phyloP scores from a whole-genome alignment of 2,888 invertebrate genomes.

The Noctua janthina region DNA sequence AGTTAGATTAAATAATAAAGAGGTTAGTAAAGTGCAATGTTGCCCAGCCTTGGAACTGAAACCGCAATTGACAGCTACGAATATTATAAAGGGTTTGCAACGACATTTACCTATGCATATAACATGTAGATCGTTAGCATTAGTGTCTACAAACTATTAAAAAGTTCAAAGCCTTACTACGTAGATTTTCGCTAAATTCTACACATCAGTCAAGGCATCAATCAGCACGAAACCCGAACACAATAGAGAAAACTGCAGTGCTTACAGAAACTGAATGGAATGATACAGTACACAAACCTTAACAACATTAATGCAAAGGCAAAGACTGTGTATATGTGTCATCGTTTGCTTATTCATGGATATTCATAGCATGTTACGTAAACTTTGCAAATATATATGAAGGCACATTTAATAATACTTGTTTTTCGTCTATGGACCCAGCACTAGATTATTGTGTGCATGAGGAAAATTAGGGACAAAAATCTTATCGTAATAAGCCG shows the following conservation, averaged over 20 bases:
- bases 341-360: conserved; percentile 64
- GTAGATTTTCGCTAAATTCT: not conserved
- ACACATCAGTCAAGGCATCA: not conserved
- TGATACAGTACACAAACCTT: conserved; percentile 25
- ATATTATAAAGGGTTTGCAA: not conserved
- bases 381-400: conserved; percentile 52
- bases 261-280: conserved; percentile 33
- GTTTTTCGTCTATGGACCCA: conserved; percentile 16
- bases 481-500: conserved; percentile 1
- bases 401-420: conserved; percentile 43
- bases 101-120: not conserved
- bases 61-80: conserved; percentile 4
- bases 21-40: not conserved
- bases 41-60: conserved; percentile 12
- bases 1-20: conserved; percentile 1
- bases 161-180: not conserved
- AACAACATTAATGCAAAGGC: conserved; percentile 35
- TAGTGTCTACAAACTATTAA: not conserved
- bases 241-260: conserved; percentile 23
- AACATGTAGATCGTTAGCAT: not conserved
- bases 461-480: conserved; percentile 1
- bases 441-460: conserved; percentile 1
- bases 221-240: conserved; percentile 22
- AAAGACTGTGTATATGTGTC: conserved; percentile 55
- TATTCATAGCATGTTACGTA: conserved; percentile 68